A percentile compares a stretch with the other conserved stretches of the same genome.
Conservation (phyloP, 1,140 invertebrate genomes). For the Procambarus virginalis region DNA sequence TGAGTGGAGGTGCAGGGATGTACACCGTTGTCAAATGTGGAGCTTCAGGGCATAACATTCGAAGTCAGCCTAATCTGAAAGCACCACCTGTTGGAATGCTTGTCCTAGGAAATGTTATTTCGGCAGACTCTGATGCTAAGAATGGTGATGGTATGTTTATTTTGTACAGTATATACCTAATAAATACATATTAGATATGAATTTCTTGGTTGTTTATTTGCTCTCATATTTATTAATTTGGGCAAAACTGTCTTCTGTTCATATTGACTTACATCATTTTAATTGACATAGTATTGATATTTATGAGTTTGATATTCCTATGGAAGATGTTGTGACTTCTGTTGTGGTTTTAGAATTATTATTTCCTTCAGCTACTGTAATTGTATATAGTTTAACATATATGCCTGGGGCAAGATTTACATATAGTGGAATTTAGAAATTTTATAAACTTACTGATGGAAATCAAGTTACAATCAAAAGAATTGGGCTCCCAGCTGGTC, state of each 20-base stretch:
- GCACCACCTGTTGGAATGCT: slow-evolving; percentile 85
- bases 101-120: slow-evolving; percentile 82
- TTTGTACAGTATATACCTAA: background rate
- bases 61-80: slow-evolving; percentile 83
- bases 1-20: slow-evolving; percentile 74
- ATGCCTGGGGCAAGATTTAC: too few species aligned
- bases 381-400: too few species aligned
- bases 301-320: too few species aligned
- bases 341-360: too few species aligned
- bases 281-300: too few species aligned
- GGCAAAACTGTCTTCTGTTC: background rate
- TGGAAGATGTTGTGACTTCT: too few species aligned
- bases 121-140: slow-evolving; percentile 79
- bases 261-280: too few species aligned
- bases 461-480: too few species aligned
- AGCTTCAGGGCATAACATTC: slow-evolving; percentile 87
- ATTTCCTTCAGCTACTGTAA: too few species aligned
- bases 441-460: too few species aligned
- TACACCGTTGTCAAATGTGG: slow-evolving; percentile 86
- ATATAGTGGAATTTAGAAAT: too few species aligned
- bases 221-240: background rate
- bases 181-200: background rate
- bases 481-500: too few species aligned
- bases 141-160: slow-evolving; percentile 59
- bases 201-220: background rate